Conservation (phyloP, 1,140 invertebrate species). For the Drosophila sp. region DNA sequence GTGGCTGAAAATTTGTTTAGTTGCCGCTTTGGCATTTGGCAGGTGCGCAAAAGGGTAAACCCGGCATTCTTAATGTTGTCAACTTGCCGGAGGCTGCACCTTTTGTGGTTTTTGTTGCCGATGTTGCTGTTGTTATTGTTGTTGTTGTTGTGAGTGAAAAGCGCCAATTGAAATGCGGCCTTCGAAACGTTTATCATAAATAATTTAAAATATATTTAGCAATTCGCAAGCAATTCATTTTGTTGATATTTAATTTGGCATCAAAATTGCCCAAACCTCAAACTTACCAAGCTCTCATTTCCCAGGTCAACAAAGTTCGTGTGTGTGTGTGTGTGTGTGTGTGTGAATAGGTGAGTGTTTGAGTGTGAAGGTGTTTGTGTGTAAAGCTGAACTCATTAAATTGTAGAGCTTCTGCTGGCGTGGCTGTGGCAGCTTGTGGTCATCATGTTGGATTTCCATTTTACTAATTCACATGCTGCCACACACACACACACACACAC, state of each 20-base stretch:
- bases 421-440: slow-evolving; percentile 74
- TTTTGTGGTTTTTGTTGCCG: neutral
- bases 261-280: slow-evolving; percentile 41
- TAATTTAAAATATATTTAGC: slow-evolving; percentile 63
- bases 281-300: slow-evolving; percentile 16
- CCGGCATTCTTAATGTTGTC: slow-evolving; percentile 25
- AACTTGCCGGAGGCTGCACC: slow-evolving; percentile 28
- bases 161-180: slow-evolving; percentile 60
- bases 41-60: slow-evolving; percentile 21
- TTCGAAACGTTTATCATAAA: slow-evolving; percentile 74
- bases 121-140: slow-evolving; percentile 16
- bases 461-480: slow-evolving; percentile 78
- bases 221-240: slow-evolving; percentile 35
- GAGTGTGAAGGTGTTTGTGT: slow-evolving; percentile 19
- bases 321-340: slow-evolving; percentile 9
- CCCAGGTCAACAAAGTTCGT: neutral
- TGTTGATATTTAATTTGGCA: slow-evolving; percentile 57
- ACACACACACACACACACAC: slow-evolving; percentile 30
- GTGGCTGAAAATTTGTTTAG: slow-evolving; percentile 65
- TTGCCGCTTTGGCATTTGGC: slow-evolving; percentile 60
- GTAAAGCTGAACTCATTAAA: slow-evolving; percentile 70
- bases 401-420: slow-evolving; percentile 32
- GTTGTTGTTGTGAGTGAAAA: slow-evolving; percentile 8
- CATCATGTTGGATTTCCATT: slow-evolving; percentile 75
- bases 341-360: slow-evolving; percentile 1